Base-by-base conservation (phyloP, 2,888 invertebrate species). In the Atrina japonica region DNA sequence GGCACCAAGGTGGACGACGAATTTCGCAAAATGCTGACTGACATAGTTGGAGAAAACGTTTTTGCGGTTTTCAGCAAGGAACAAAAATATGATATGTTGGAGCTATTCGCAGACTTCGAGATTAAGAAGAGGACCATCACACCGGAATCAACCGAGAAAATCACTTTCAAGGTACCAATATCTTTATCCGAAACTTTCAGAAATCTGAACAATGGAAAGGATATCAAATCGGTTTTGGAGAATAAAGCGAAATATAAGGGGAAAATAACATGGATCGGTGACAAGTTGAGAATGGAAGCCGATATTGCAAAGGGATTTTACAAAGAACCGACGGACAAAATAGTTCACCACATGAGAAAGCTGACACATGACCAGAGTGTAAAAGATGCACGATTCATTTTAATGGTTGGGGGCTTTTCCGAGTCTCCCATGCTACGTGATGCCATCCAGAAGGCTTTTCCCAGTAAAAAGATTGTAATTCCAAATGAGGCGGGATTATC, bases 401-500 rank as follows among this genome's bases (percentile, higher is more conserved):
- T 79, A 41, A 70, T 80, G 73, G 77, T 80, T 0, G 80, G 80
- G 3, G 77, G 77, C 11, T 80, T 77, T 71, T 75, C 78, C 5
- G 80, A 78, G 52, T 78, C 73, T 0, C 63, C 53, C 3, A 66
- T 78, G 64, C 18, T 78, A 14, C 76, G 77, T 43, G 60, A 75
- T 61, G 70, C 68, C 7, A 60, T 80, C 0, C 60, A 47, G 40
- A 65, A 63, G 40, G 52, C 65, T 2, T 71, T 80, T 14, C 66
- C 69, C 0, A 29, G 68, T 14, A 40, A 56, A 5, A 73, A 70
- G 49, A 56, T 80, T 1, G 64, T 78, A 21, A 65, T 75, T 40
- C 76, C 80, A 43, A 61, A 61, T n/a, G 77, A 77, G 18, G 76
- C 80, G 0, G 77, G 74, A 18, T 35, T 78, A 14, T 49, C 73